These are phyloP conservation scores for Pseudomugil tenellus DNA, from an alignment of 2,797 vertebrate species.

Conservation along the genomic window DNA sequence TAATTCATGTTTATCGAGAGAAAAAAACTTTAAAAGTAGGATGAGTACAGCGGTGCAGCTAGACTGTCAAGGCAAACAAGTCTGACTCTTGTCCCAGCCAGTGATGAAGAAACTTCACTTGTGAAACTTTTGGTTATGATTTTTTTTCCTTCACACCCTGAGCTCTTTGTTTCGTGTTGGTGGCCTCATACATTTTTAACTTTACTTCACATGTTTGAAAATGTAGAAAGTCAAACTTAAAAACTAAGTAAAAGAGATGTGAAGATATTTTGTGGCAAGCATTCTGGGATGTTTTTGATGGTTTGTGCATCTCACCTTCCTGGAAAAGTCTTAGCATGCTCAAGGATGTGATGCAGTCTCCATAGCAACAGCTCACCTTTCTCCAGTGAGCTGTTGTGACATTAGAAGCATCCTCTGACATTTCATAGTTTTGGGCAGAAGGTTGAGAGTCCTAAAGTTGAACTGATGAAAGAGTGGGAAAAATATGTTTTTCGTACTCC, in stretches of 20 bases:
- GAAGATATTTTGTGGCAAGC: background rate
- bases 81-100: background rate
- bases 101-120: background rate
- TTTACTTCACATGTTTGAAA: background rate
- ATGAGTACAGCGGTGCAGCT: background rate
- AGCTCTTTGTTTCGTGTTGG: background rate
- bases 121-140: background rate
- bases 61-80: too few relatives aligned
- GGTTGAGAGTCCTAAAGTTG: slow-evolving; percentile 42
- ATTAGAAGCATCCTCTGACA: slow-evolving; percentile 50
- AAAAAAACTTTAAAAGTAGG: background rate
- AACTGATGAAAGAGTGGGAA: slow-evolving; percentile 1
- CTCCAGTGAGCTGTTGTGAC: slow-evolving; percentile 8
- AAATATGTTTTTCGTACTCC: slow-evolving; percentile 26
- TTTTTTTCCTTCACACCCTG: background rate
- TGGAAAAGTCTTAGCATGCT: slow-evolving; percentile 15
- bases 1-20: background rate
- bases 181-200: background rate
- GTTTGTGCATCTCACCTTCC: slow-evolving; percentile 4
- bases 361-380: slow-evolving; percentile 14
- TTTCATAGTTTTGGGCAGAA: slow-evolving; percentile 56
- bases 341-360: slow-evolving; percentile 2
- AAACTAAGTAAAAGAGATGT: background rate
- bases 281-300: background rate
- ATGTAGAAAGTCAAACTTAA: background rate